Evolutionary conservation across 2,113 vertebrate species (phyloP).

Genomic region (Vulpes lagopus): DNA sequence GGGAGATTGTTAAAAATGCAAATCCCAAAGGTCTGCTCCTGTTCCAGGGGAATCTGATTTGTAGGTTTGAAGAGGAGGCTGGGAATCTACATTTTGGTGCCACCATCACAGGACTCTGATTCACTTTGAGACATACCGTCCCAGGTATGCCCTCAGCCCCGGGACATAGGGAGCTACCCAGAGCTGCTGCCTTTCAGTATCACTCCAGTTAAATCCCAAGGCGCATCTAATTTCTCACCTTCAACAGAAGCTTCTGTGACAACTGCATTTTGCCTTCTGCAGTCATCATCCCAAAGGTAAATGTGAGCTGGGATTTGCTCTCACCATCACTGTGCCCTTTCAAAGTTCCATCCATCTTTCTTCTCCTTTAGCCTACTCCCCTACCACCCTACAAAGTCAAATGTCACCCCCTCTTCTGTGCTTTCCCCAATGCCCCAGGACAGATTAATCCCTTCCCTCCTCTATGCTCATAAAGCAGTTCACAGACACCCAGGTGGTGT

Average conservation of each 20-base stretch:
- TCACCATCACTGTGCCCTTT: neutral
- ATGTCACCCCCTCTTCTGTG: conserved; percentile 27
- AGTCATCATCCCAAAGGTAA: neutral
- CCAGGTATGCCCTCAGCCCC: neutral
- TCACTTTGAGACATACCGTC: neutral
- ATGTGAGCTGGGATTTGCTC: neutral
- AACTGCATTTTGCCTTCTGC: neutral
- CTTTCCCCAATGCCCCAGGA: neutral
- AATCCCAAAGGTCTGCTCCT: neutral
- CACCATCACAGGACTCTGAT: neutral
- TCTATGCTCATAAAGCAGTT: neutral
- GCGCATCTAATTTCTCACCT: neutral
- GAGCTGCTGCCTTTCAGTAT: neutral
- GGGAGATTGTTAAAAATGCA: neutral
- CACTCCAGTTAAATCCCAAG: neutral
- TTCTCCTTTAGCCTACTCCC: neutral
- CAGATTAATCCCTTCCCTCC: neutral
- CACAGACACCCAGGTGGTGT: neutral
- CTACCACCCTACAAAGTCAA: conserved; percentile 13
- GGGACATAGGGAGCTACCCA: neutral
- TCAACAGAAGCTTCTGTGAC: neutral
- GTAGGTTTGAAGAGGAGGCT: neutral
- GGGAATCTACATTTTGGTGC: neutral
- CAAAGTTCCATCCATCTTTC: conserved; percentile 11
- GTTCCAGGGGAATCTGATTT: neutral